Percentiles rank a stretch among this genome's conserved stretches.
Evolutionary conservation across 2,797 vertebrate species (phyloP).

Genomic region (Helicolenus hilgendorfi): DNA sequence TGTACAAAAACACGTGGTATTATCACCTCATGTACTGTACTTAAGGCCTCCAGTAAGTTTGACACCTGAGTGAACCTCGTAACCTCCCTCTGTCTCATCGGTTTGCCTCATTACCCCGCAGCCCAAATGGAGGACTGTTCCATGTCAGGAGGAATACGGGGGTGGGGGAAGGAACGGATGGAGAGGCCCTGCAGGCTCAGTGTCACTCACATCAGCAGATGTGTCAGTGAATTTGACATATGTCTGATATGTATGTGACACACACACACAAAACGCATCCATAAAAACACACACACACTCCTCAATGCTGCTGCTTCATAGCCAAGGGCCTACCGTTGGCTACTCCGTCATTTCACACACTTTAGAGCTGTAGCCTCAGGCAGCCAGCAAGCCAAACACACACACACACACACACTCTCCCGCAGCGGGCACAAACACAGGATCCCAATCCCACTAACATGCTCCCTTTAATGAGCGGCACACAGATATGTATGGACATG

Average conservation of each 20-base stretch:
- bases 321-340: slow-evolving; percentile 68
- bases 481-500: slow-evolving; percentile 55
- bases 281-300: slow-evolving; percentile 33
- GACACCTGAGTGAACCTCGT: slow-evolving; percentile 59
- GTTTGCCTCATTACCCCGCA: slow-evolving; percentile 75
- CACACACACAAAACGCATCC: slow-evolving; percentile 23
- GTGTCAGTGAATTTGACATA: slow-evolving; percentile 82
- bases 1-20: neutral
- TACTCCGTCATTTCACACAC: slow-evolving; percentile 79
- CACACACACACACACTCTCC: slow-evolving; percentile 4
- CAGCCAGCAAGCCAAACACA: slow-evolving; percentile 40
- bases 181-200: slow-evolving; percentile 71
- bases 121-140: slow-evolving; percentile 69
- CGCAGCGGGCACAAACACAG: slow-evolving; percentile 22
- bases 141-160: slow-evolving; percentile 50
- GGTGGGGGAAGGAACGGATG: neutral
- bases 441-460: slow-evolving; percentile 29
- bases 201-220: slow-evolving; percentile 80
- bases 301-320: slow-evolving; percentile 42
- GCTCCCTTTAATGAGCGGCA: slow-evolving; percentile 49
- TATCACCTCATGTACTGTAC: slow-evolving; percentile 14
- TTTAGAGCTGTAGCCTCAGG: slow-evolving; percentile 76
- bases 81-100: slow-evolving; percentile 35
- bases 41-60: slow-evolving; percentile 41
- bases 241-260: slow-evolving; percentile 72